Conservation (phyloP, 2,888 invertebrate species). For the Andrena haemorrhoa region DNA sequence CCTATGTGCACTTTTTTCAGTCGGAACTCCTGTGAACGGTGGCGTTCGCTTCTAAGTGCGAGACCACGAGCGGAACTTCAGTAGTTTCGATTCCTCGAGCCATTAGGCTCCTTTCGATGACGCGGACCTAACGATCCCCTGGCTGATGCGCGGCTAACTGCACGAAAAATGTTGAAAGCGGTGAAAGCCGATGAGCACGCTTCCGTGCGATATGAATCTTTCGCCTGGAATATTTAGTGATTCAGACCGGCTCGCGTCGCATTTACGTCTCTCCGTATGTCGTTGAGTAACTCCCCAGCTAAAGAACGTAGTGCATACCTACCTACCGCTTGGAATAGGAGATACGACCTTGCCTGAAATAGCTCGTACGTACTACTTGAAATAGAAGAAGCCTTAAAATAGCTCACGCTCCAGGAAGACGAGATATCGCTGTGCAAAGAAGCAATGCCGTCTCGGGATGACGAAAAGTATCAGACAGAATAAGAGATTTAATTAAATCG, state of each 20-base stretch:
- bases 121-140: background rate
- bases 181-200: constrained; percentile 10
- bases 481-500: too few relatives aligned
- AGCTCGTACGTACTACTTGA: constrained; percentile 2
- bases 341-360: constrained; percentile 12
- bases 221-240: background rate
- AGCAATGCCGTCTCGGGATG: too few relatives aligned
- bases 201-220: constrained; percentile 20
- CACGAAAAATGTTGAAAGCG: too few relatives aligned
- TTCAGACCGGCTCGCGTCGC: too few relatives aligned
- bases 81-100: constrained; percentile 32
- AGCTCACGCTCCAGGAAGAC: background rate
- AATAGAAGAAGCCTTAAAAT: constrained; percentile 15
- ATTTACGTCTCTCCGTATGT: too few relatives aligned
- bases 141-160: constrained; percentile 5
- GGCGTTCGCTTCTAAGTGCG: background rate
- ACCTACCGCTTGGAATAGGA: constrained; percentile 11
- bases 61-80: constrained; percentile 9
- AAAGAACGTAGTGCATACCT: too few relatives aligned
- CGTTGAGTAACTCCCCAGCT: too few relatives aligned
- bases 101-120: constrained; percentile 22
- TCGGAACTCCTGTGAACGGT: too few relatives aligned
- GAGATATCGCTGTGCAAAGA: too few relatives aligned
- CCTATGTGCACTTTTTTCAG: too few relatives aligned
- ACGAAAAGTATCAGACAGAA: too few relatives aligned